Conservation (phyloP, 2,888 invertebrate genomes). For the Acronicta alni region DNA sequence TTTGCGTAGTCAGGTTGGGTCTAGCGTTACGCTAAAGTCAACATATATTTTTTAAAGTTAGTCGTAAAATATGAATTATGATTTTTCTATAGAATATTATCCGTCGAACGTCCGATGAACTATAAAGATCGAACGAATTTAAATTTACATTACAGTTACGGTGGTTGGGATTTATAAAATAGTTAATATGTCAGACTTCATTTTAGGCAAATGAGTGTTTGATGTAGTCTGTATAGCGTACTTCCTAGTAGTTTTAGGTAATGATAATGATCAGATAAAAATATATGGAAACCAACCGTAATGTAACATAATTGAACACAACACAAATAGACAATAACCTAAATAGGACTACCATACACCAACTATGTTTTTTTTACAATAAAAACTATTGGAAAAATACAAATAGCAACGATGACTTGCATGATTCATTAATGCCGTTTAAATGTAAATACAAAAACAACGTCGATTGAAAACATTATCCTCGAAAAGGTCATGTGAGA, state of each 20-base stretch:
- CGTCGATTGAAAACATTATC: conserved; percentile 7
- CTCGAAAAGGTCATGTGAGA: background rate
- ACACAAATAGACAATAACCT: too few relatives aligned
- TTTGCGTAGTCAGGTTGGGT: background rate
- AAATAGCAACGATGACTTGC: conserved; percentile 27
- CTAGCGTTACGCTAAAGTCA: background rate
- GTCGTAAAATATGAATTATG: background rate
- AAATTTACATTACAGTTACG: too few relatives aligned
- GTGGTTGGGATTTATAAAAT: too few relatives aligned
- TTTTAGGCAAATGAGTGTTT: too few relatives aligned
- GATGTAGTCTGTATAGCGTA: too few relatives aligned
- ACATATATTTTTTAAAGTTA: too few relatives aligned
- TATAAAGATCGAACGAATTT: too few relatives aligned
- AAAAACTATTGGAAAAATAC: conserved; percentile 7
- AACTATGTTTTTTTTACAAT: background rate
- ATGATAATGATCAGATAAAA: background rate
- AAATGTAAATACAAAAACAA: conserved; percentile 24
- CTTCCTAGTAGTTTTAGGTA: background rate
- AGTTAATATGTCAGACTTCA: too few relatives aligned
- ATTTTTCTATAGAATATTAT: too few relatives aligned
- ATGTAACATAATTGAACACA: too few relatives aligned
- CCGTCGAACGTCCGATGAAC: too few relatives aligned
- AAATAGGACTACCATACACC: too few relatives aligned
- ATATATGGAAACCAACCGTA: background rate
- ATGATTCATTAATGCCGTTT: conserved; percentile 20